Percentiles rank a stretch among this genome's conserved stretches.
Evolutionary conservation across 2,113 vertebrate genomes (phyloP).

Genomic region (Xiphophorus hellerii): DNA sequence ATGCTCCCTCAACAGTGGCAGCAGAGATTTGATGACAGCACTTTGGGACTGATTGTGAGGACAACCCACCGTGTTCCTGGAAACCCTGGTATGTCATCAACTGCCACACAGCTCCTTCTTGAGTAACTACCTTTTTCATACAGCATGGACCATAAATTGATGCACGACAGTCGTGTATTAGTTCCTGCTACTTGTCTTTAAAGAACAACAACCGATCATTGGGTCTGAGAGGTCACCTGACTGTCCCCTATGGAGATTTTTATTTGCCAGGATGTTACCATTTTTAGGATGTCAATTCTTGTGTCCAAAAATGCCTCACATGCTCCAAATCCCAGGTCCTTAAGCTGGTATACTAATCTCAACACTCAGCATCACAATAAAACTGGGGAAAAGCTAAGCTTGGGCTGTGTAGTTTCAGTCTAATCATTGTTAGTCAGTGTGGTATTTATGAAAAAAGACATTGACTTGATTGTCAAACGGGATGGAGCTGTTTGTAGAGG

Average conservation of each 20-base stretch:
- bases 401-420: background rate
- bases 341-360: background rate
- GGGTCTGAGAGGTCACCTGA: background rate
- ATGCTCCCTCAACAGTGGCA: background rate
- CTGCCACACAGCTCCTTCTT: background rate
- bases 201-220: background rate
- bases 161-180: background rate
- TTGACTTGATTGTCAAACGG: background rate
- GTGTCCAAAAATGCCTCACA: background rate
- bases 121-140: background rate
- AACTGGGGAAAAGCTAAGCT: background rate
- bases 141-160: background rate
- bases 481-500: background rate
- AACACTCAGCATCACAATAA: background rate
- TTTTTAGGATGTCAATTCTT: conserved; percentile 3
- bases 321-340: background rate
- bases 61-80: background rate
- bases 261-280: background rate
- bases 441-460: background rate
- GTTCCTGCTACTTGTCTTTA: background rate
- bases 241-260: background rate
- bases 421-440: background rate
- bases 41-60: background rate
- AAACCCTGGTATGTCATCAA: background rate
- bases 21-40: background rate